Conservation (phyloP, 2,888 invertebrate species). For the Caradrina kadenii region DNA sequence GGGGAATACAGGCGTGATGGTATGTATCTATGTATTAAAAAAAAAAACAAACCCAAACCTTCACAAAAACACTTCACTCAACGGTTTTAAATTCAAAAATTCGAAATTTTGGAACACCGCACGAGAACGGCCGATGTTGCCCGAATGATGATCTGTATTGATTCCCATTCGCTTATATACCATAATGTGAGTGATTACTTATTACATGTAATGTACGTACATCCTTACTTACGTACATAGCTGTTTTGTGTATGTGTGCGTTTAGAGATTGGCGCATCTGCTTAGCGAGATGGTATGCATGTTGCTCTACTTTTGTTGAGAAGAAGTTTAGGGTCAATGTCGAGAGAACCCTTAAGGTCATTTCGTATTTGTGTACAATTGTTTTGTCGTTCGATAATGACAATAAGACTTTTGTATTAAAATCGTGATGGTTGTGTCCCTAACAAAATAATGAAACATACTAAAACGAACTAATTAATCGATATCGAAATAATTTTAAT, state of each 20-base stretch:
- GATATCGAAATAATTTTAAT: no score
- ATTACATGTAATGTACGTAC: slow-evolving; percentile 56
- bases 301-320: slow-evolving; percentile 57
- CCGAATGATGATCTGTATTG: slow-evolving; percentile 63
- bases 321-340: slow-evolving; percentile 50
- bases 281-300: slow-evolving; percentile 52
- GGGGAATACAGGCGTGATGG: no score
- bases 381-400: not conserved
- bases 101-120: slow-evolving; percentile 51
- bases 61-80: slow-evolving; percentile 49
- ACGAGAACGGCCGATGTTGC: slow-evolving; percentile 55
- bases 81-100: slow-evolving; percentile 31
- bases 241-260: slow-evolving; percentile 42
- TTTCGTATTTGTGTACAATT: not conserved
- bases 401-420: not conserved
- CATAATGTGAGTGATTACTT: slow-evolving; percentile 60
- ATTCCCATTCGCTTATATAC: slow-evolving; percentile 63
- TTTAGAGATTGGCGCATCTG: slow-evolving; percentile 65
- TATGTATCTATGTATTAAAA: no score
- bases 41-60: slow-evolving; percentile 43
- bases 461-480: no score
- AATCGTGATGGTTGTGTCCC: not conserved
- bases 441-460: no score
- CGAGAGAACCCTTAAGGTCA: not conserved
- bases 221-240: slow-evolving; percentile 39